Evolutionary conservation across 2,113 vertebrate species (phyloP), one percentile per base, ranked within the genome.

Genomic region (Thomomys bottae): DNA sequence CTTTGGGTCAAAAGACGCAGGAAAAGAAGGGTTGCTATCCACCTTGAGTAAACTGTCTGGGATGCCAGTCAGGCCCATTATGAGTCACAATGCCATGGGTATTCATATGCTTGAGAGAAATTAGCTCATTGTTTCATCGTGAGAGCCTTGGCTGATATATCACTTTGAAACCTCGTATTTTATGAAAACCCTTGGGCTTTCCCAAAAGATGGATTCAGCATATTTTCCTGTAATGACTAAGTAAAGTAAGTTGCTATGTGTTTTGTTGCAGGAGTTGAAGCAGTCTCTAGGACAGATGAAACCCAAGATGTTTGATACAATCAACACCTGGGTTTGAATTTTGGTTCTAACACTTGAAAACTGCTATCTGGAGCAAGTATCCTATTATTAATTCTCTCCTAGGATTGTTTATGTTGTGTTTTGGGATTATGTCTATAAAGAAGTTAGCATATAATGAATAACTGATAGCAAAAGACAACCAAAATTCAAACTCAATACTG

Each of bases 131-230:
- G 84, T 92, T 86, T 80, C 80, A 72, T 95, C 87, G 87, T 14
- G 40, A 40, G 32, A 71, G 28, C 34, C 42, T 84, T 78, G 0
- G 1, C 10, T 42, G 63, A 68, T 61, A 68, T 28, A 36, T 64
- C 15, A 88, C 34, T 57, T 49, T 36, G 23, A 21, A 40, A 59
- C 71, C n/a, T 8, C 30, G 40, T 54, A 70, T 77, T 88, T 79
- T 0, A 75, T 77, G 82, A 73, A 90, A 30, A 88, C 57, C 54
- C 36, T 80, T 85, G 67, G 40, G 71, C 63, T 68, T 95, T 72
- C 68, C 77, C 40, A 71, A 90, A 93, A 84, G 87, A 95, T 96
- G 88, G 92, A 92, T 42, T 88, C 72, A 14, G 76, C 67, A 42
- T 15, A 49, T 57, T 83, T 86, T 79, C 34, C 73, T 76, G 45